A percentile compares a stretch with the other conserved stretches of the same genome.
Conservation (phyloP, 2,888 invertebrate genomes). For the Nemapogon koenigi region DNA sequence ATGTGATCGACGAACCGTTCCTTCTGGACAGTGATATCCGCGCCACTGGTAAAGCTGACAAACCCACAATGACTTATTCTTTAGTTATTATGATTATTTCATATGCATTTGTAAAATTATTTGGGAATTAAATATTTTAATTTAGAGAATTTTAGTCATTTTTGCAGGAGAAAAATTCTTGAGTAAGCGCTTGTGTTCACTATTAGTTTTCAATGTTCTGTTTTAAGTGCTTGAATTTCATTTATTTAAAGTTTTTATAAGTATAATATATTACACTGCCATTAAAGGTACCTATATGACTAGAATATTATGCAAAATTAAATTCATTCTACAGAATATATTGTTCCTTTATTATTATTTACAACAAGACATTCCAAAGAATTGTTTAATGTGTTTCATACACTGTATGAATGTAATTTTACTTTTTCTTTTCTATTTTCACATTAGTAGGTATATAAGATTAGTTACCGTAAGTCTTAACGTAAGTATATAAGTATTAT, state of each 20-base stretch:
- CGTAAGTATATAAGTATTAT: no score
- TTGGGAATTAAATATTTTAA: conserved; percentile 2
- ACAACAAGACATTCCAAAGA: no score
- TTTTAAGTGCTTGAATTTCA: neutral
- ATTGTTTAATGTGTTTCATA: no score
- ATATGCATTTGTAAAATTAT: conserved; percentile 27
- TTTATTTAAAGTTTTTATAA: neutral
- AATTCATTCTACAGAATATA: no score
- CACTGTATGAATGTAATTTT: no score
- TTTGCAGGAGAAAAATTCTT: neutral
- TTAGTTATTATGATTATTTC: conserved; percentile 29
- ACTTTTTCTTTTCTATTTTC: no score
- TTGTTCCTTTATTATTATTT: no score
- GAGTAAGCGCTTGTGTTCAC: neutral
- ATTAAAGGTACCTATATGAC: neutral
- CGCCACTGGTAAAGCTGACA: conserved; percentile 63
- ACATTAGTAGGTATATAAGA: no score
- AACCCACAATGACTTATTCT: conserved; percentile 25
- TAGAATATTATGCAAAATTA: no score
- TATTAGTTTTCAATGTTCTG: neutral
- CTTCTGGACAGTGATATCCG: conserved; percentile 83
- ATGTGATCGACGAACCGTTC: conserved; percentile 90
- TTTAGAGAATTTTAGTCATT: neutral
- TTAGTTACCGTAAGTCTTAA: no score
- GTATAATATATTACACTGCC: neutral